phyloP scores from a whole-genome alignment of 2,113 vertebrate genomes.

The Perca flavescens region DNA sequence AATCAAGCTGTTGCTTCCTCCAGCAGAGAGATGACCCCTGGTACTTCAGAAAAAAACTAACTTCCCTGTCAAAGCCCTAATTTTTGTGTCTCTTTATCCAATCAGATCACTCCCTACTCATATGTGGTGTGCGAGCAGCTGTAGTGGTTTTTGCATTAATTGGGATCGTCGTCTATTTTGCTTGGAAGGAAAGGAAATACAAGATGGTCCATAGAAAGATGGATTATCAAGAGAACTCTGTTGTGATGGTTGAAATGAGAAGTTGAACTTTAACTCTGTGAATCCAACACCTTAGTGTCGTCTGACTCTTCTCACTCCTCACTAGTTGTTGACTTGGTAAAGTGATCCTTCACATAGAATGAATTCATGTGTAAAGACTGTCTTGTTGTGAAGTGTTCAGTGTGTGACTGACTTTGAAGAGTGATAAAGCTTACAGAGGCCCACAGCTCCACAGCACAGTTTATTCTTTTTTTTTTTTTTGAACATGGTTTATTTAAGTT shows the following conservation, averaged over 20 bases:
- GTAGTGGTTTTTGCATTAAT: background rate
- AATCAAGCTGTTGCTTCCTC: too few relatives aligned
- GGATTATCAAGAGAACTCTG: background rate
- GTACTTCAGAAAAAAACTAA: too few relatives aligned
- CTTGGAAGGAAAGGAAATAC: constrained; percentile 11
- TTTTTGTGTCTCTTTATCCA: constrained; percentile 7
- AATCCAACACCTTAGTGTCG: background rate
- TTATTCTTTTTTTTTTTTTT: too few relatives aligned
- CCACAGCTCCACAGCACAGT: background rate
- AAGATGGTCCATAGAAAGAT: accelerated
- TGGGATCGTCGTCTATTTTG: background rate
- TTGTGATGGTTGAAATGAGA: constrained; percentile 9
- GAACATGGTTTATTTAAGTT: too few relatives aligned
- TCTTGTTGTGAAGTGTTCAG: background rate
- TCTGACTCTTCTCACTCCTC: background rate
- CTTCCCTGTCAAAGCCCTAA: background rate
- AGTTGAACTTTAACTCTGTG: background rate
- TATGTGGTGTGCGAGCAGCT: background rate
- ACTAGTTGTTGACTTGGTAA: background rate
- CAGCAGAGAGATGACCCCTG: too few relatives aligned
- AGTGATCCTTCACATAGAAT: background rate
- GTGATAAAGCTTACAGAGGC: too few relatives aligned
- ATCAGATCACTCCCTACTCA: constrained; percentile 9
- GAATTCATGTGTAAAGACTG: background rate
- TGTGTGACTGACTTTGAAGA: too few relatives aligned